phyloP scores from a whole-genome alignment of 2,888 invertebrate species.

The Drosophila ustulata region DNA sequence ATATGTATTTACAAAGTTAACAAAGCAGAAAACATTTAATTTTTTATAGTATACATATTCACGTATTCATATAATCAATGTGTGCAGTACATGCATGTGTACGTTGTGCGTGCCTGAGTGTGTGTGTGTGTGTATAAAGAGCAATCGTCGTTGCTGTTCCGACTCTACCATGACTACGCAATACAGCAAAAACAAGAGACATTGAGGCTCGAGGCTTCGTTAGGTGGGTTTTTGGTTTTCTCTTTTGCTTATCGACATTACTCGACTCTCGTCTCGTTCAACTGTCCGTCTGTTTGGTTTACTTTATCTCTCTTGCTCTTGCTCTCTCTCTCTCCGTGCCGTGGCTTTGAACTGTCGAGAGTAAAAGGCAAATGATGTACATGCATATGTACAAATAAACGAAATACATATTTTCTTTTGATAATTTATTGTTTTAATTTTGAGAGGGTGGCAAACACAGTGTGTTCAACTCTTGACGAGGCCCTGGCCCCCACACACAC shows the following conservation, averaged over 20 bases:
- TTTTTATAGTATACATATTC: conserved; percentile 69
- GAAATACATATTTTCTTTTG: conserved; percentile 56
- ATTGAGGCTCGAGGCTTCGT: conserved; percentile 40
- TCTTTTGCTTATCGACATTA: conserved; percentile 46
- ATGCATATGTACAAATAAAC: conserved; percentile 23
- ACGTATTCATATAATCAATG: conserved; percentile 76
- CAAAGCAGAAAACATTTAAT: conserved; percentile 48
- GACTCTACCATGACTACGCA: conserved; percentile 77
- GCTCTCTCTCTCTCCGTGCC: conserved; percentile 43
- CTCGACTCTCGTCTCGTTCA: conserved; percentile 29
- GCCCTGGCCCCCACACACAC: conserved; percentile 30
- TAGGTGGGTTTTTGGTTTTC: conserved; percentile 59
- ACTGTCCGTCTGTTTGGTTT: conserved; percentile 46
- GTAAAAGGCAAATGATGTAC: conserved; percentile 45
- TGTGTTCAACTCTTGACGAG: conserved; percentile 46
- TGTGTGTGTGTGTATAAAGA: conserved; percentile 60
- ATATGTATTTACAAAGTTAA: conserved; percentile 36
- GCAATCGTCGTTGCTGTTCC: conserved; percentile 66
- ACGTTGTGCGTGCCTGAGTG: conserved; percentile 22
- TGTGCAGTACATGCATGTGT: conserved; percentile 31
- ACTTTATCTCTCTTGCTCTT: conserved; percentile 44
- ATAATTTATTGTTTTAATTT: conserved; percentile 74
- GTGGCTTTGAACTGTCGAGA: conserved; percentile 38
- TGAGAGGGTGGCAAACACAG: conserved; percentile 54
- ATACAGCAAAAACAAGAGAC: conserved; percentile 74